Evolutionary conservation across 2,797 vertebrate genomes (phyloP).

Genomic region (Graptemys geographica): DNA sequence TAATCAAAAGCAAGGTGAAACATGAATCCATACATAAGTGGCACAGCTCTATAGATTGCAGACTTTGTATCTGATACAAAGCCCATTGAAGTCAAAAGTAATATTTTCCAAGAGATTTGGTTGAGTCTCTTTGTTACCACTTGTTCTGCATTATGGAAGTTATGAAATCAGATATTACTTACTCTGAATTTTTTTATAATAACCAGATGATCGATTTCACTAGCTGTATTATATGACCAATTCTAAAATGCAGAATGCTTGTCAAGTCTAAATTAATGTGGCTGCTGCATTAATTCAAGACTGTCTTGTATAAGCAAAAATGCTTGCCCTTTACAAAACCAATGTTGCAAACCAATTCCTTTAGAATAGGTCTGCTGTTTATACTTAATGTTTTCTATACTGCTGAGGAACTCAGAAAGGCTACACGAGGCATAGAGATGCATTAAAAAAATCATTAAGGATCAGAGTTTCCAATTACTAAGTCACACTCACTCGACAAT

Average conservation of each 20-base stretch:
- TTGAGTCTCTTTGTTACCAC: not conserved
- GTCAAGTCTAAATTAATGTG: conserved; percentile 28
- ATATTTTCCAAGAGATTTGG: not conserved
- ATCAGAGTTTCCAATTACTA: conserved; percentile 73
- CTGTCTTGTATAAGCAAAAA: conserved; percentile 63
- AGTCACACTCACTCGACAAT: conserved; percentile 64
- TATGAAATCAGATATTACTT: conserved; percentile 28
- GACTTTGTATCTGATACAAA: not conserved
- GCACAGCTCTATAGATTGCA: not conserved
- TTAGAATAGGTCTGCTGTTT: conserved; percentile 54
- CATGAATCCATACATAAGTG: not conserved
- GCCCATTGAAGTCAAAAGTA: not conserved
- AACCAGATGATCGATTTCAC: not conserved
- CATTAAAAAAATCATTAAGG: conserved; percentile 58
- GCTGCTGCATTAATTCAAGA: conserved; percentile 36
- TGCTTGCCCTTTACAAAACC: conserved; percentile 53
- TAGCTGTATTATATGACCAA: not conserved
- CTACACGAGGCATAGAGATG: conserved; percentile 35
- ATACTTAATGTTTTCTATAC: conserved; percentile 57
- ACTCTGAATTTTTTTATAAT: not conserved
- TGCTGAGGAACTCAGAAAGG: conserved; percentile 47
- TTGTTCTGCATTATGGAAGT: not conserved
- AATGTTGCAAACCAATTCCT: conserved; percentile 62
- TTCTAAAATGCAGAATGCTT: conserved; percentile 19
- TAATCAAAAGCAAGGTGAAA: not conserved